Base-by-base conservation (phyloP, 2,888 invertebrate genomes). In the Bombylius discolor region DNA sequence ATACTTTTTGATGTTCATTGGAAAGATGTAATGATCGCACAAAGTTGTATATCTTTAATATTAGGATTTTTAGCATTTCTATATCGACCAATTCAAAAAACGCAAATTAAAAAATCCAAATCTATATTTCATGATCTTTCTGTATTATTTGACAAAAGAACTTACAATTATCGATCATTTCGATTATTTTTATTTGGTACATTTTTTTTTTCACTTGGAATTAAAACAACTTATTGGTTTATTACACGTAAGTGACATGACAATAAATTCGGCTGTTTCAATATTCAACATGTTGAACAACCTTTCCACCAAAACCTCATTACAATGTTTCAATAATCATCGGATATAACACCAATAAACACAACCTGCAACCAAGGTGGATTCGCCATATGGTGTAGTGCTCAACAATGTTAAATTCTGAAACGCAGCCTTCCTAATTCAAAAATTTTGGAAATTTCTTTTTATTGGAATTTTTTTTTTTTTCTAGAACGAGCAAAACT, bases 221-320 rank as follows among this genome's bases (percentile, higher is more conserved):
- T 87, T 65, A 87, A 85, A 67, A 82, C 86, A n/a, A 89, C 89
- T 1, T 90, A 84, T 68, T 78, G 85, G 61, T 89, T 81, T 66
- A 74, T 87, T 5, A 65, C 61, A 32, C 57, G 67, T 67, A 55
- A 58, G 63, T 56, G 23, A 1, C 31, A 47, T 36, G 9, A 36
- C 23, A 23, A 1, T 23, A 23, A 23, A 23, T 23, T 23, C 23
- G 23, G 23, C 23, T 23, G 23, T 23, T 23, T 23, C 23, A 36
- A 36, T 36, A 36, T 36, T 8, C 6, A 36, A 36, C 4, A 8
- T 36, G 4, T 36, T 9, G 36, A 36, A 6, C 8, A 36, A 8
- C 36, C 36, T 36, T 8, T 36, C 4, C 36, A 8, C 1, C 12
- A 11, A 11, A 42, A 8, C 1, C 11, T 4, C 12, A 42, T 11